These are phyloP conservation scores for Rhopalosiphum maidis DNA, from an alignment of 1,140 invertebrate species.

Conservation along the genomic window DNA sequence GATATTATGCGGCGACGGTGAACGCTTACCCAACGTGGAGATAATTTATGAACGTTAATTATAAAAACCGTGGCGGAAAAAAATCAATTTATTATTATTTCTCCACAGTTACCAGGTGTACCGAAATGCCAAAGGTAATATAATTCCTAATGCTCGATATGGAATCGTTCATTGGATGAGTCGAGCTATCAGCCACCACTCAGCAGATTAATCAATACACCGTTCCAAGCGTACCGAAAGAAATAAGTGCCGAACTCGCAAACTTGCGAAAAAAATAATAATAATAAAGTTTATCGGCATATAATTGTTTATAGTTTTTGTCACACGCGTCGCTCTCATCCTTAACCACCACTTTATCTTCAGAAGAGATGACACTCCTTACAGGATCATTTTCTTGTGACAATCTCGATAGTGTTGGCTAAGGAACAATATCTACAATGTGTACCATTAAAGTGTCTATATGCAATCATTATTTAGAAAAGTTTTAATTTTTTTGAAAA, in stretches of 20 bases:
- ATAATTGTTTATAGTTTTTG: background rate
- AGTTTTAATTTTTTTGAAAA: background rate
- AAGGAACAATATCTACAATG: background rate
- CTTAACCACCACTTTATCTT: background rate
- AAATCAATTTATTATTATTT: constrained; percentile 1
- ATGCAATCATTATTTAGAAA: background rate
- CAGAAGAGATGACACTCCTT: background rate
- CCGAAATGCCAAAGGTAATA: background rate
- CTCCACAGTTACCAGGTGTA: background rate
- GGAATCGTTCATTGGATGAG: background rate
- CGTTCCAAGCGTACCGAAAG: background rate
- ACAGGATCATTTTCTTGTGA: background rate
- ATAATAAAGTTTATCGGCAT: background rate
- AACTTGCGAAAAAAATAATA: background rate
- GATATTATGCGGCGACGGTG: background rate
- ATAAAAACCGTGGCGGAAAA: background rate
- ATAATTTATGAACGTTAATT: background rate
- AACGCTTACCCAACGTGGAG: background rate
- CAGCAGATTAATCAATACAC: background rate
- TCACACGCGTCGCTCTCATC: background rate
- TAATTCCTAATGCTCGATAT: background rate
- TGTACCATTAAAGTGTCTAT: background rate
- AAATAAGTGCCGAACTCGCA: background rate
- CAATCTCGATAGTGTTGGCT: background rate
- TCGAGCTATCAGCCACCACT: background rate